phyloP scores from a whole-genome alignment of 2,797 vertebrate species.

The Parauchenoglanis ngamensis region DNA sequence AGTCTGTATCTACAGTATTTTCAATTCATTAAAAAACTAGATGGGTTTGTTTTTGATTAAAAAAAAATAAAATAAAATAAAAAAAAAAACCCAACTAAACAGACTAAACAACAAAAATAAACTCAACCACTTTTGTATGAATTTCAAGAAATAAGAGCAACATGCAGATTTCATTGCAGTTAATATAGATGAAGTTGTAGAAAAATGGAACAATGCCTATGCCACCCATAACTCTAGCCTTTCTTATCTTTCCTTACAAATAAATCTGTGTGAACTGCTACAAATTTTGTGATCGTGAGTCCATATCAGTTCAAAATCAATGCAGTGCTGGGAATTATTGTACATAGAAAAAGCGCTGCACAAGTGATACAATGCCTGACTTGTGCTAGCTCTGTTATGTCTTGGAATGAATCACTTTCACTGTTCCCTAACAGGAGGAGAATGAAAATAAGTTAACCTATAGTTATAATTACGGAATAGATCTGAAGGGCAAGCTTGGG shows the following conservation, averaged over 20 bases:
- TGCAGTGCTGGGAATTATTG: background rate
- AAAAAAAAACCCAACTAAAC: too few species aligned
- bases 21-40: background rate
- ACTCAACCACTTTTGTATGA: too few species aligned
- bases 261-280: background rate
- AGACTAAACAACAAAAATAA: background rate
- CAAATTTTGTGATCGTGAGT: background rate
- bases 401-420: background rate
- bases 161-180: background rate
- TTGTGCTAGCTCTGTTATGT: background rate
- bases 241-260: background rate
- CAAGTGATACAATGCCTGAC: background rate
- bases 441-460: background rate
- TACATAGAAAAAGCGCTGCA: background rate
- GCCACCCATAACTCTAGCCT: too few species aligned
- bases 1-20: too few species aligned
- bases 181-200: background rate
- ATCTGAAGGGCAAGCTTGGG: background rate
- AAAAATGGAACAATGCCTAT: too few species aligned
- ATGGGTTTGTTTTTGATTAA: background rate
- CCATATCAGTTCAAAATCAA: background rate
- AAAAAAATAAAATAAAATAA: too few species aligned
- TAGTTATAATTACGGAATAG: background rate
- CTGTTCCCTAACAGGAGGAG: background rate
- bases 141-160: background rate